Base-by-base conservation (phyloP, 2,888 invertebrate genomes). In the Spodoptera littoralis region DNA sequence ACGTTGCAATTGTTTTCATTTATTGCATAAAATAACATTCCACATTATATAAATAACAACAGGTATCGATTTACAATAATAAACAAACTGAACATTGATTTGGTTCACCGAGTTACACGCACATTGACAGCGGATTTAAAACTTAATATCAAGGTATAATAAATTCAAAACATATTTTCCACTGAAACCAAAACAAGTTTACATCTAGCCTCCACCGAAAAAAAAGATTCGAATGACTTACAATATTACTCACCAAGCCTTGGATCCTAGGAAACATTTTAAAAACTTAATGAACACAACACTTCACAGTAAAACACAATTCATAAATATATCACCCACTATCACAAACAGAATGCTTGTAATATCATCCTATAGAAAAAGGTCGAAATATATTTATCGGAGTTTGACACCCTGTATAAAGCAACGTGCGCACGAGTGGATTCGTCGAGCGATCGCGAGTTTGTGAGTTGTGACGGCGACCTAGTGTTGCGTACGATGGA, bases 211-310 rank as follows among this genome's bases (percentile, higher is more conserved):
- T 36, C 36, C 48, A 60, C 36, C 18, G 5, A 49, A 64, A 63
- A 60, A 12, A 48, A 36, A 36, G 8, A 51, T 52, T 41, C 24
- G 41, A 49, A 70, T 48, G 52, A 65, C 53, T 57, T 60, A 65
- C 55, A 36, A 68, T 44, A 42, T 44, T 65, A 90, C 94, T 90
- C 73, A 94, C 94, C 93, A 94, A 83, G 84, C 93, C 93, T 76
- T 94, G 94, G 76, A 94, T 92, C 90, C 92, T 90, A 47, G 94
- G 94, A 86, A 94, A 93, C 94, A 94, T 94, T 74, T 74, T 85
- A 90, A 70, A n/a, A 58, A 57, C 53, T 44, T 59, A 24, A 45
- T 50, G 49, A 70, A 64, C 76, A 83, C 79, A 81, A 72, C 82
- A 82, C 83, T 82, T 79, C 80, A 84, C 84, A 70, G 68, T 58